These are phyloP conservation scores for Diorhabda carinulata DNA, from an alignment of 1,140 invertebrate genomes.

Conservation along the genomic window DNA sequence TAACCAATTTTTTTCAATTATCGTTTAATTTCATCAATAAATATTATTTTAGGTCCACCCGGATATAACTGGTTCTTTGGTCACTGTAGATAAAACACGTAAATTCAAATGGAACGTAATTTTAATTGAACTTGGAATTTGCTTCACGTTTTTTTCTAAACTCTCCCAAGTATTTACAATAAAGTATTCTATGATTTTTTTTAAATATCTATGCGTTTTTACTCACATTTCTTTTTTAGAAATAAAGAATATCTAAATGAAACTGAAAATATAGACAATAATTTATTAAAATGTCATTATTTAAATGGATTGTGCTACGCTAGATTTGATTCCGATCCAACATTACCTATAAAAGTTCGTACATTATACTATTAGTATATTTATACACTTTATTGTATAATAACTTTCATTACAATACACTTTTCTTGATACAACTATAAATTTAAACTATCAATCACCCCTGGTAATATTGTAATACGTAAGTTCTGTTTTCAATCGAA, in stretches of 20 bases:
- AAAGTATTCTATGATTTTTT: constrained; percentile 25
- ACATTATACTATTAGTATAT: neutral
- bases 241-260: neutral
- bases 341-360: constrained; percentile 44
- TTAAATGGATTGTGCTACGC: constrained; percentile 54
- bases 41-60: constrained; percentile 40
- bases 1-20: neutral
- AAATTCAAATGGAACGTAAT: constrained; percentile 49
- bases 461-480: too few relatives aligned
- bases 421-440: too few relatives aligned
- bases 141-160: constrained; percentile 52
- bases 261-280: constrained; percentile 1
- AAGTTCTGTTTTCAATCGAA: too few relatives aligned
- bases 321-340: constrained; percentile 47
- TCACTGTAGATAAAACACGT: constrained; percentile 39
- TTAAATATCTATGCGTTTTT: neutral
- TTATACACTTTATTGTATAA: too few relatives aligned
- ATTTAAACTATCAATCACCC: too few relatives aligned
- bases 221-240: constrained; percentile 6
- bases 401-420: too few relatives aligned
- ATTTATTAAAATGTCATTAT: constrained; percentile 51
- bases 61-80: constrained; percentile 33
- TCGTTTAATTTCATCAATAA: too few relatives aligned
- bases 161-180: constrained; percentile 38
- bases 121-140: constrained; percentile 55